Evolutionary conservation across 2,113 vertebrate genomes (phyloP).

Genomic region (Glareola pratincola): DNA sequence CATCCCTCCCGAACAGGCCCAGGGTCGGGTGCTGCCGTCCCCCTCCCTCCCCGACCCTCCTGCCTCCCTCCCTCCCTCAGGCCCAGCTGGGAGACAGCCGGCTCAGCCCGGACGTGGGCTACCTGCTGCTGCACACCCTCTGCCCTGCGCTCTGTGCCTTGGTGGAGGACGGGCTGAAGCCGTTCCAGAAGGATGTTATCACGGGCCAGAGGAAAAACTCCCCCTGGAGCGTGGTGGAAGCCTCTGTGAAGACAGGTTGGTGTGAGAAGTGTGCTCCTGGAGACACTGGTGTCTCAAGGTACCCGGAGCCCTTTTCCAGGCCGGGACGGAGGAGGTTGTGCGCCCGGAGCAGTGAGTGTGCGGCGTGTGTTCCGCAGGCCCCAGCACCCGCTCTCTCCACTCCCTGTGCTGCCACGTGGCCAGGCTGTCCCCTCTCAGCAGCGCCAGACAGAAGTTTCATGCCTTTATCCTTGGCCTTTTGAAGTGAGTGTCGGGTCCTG

Average conservation of each 20-base stretch:
- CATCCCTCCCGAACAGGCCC: not conserved
- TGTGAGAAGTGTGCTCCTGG: rapidly evolving
- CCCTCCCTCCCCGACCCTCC: not conserved
- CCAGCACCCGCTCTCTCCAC: conserved; percentile 74
- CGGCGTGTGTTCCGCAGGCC: conserved; percentile 65
- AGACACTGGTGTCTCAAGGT: not conserved
- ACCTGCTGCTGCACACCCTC: conserved; percentile 88
- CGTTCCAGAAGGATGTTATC: conserved; percentile 93
- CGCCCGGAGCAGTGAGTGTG: not conserved
- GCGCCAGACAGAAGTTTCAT: conserved; percentile 87
- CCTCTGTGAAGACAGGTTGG: conserved; percentile 85
- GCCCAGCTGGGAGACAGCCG: conserved; percentile 92
- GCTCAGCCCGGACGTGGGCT: conserved; percentile 88
- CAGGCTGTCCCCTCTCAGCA: conserved; percentile 82
- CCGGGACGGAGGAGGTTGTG: rapidly evolving
- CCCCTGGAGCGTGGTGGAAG: conserved; percentile 91
- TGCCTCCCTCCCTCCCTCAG: conserved; percentile 68
- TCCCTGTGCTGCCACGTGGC: conserved; percentile 82
- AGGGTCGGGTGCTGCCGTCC: not conserved
- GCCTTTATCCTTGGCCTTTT: conserved; percentile 92
- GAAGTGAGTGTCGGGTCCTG: conserved; percentile 81
- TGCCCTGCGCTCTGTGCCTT: conserved; percentile 87
- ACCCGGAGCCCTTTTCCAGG: not conserved
- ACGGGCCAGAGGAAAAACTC: conserved; percentile 88
- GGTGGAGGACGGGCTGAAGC: conserved; percentile 90